Evolutionary conservation across 2,113 vertebrate species (phyloP).

Genomic region (Merops nubicus): DNA sequence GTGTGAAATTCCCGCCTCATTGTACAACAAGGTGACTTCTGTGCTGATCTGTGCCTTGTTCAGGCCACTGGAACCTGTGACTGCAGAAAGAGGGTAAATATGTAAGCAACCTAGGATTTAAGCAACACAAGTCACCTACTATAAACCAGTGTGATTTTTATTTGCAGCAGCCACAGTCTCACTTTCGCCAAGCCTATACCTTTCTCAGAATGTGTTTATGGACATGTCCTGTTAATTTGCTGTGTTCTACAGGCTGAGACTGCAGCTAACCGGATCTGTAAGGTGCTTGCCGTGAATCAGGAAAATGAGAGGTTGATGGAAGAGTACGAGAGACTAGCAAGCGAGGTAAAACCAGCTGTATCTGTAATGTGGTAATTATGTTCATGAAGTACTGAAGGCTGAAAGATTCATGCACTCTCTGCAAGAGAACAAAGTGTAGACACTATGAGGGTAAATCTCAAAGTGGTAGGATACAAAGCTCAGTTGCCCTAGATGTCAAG

Average conservation of each 20-base stretch:
- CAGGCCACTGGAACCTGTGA: not conserved
- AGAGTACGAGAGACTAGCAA: conserved; percentile 97
- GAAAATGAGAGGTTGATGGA: conserved; percentile 99
- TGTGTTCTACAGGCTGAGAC: conserved; percentile 92
- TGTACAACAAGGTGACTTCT: not conserved
- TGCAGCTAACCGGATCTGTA: conserved; percentile 97
- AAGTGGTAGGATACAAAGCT: not conserved
- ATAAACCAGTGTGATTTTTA: not conserved
- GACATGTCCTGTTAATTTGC: conserved; percentile 45
- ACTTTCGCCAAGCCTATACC: not conserved
- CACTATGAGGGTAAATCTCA: not conserved
- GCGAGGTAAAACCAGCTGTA: conserved; percentile 85
- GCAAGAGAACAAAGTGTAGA: not conserved
- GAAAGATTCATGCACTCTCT: not conserved
- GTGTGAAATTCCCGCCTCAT: not conserved
- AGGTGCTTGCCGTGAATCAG: conserved; percentile 97
- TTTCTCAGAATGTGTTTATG: not conserved
- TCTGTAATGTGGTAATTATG: not conserved
- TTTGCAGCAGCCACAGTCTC: not conserved
- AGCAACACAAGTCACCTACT: not conserved
- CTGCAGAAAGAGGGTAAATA: not conserved
- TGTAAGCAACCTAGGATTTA: not conserved
- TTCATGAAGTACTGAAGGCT: not conserved
- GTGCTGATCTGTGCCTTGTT: not conserved
- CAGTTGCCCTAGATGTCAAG: not conserved